phyloP scores from a whole-genome alignment of 2,888 invertebrate species.

The Noctuana brunneofusca region DNA sequence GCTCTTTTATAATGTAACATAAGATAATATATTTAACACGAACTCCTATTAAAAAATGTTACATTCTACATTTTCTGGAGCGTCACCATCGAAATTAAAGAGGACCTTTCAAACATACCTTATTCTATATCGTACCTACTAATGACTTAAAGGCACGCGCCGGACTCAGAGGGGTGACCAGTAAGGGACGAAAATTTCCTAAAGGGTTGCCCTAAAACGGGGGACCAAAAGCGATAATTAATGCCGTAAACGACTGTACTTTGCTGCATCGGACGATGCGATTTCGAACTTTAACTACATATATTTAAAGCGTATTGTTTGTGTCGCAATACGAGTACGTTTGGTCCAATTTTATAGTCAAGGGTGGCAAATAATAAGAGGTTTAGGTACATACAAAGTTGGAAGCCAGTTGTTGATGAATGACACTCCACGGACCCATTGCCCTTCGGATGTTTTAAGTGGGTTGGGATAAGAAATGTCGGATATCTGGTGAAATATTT shows the following conservation, averaged over 20 bases:
- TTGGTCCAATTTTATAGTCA: constrained; percentile 79
- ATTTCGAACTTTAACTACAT: constrained; percentile 45
- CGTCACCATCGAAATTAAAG: constrained; percentile 59
- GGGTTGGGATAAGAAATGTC: constrained; percentile 80
- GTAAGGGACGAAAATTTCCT: constrained; percentile 76
- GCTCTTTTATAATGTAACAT: not conserved
- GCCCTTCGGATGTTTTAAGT: constrained; percentile 81
- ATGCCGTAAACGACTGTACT: constrained; percentile 74
- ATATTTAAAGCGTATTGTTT: constrained; percentile 45
- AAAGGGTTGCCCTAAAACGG: constrained; percentile 80
- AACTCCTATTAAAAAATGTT: constrained; percentile 10
- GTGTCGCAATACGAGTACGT: constrained; percentile 48
- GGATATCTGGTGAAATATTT: constrained; percentile 78
- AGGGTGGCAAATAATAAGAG: constrained; percentile 79
- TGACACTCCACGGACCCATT: constrained; percentile 82
- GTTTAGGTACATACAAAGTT: constrained; percentile 77
- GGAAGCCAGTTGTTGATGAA: constrained; percentile 78
- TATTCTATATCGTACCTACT: constrained; percentile 68
- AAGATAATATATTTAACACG: not conserved
- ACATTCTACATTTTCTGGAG: constrained; percentile 4
- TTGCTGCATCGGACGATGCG: constrained; percentile 39
- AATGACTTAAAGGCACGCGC: constrained; percentile 73
- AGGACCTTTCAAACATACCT: constrained; percentile 67
- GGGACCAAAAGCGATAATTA: constrained; percentile 76
- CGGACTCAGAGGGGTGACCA: constrained; percentile 77